These are phyloP conservation scores for Candoia aspera DNA, from an alignment of 2,113 vertebrate species.

Conservation along the genomic window DNA sequence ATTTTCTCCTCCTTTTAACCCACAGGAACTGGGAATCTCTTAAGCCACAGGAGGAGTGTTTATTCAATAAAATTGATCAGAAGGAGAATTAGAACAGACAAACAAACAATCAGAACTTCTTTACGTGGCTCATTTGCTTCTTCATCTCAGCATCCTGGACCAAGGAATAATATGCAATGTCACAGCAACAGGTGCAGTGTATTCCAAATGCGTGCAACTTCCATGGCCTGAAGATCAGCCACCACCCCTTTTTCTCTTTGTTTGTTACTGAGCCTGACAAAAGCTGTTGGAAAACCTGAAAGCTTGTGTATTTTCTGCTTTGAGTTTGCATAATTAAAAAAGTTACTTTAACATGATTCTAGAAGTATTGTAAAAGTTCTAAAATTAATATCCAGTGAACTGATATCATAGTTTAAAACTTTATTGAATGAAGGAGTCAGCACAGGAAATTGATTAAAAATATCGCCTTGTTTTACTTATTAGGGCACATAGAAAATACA, in stretches of 20 bases:
- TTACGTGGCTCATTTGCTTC: not conserved
- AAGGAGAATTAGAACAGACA: not conserved
- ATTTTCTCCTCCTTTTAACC: not conserved
- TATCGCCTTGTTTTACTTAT: not conserved
- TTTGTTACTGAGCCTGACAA: not conserved
- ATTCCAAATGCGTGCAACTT: not conserved
- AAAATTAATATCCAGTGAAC: not conserved
- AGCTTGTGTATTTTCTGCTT: not conserved
- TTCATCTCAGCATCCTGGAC: not conserved
- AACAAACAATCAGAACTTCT: not conserved
- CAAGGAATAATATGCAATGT: not conserved
- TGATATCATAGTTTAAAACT: not conserved
- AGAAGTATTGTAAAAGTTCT: not conserved
- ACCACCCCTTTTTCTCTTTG: not conserved
- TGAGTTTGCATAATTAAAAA: not conserved
- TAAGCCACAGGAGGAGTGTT: not conserved
- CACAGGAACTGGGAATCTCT: not conserved
- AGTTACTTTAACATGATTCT: not conserved
- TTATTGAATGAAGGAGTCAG: not conserved
- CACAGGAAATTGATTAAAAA: not conserved
- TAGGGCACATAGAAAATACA: not conserved
- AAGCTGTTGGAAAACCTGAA: not conserved
- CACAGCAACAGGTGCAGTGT: not conserved
- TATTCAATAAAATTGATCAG: not conserved
- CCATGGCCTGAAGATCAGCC: not conserved